Base-by-base conservation (phyloP, 2,113 vertebrate genomes). In the Lagopus muta region DNA sequence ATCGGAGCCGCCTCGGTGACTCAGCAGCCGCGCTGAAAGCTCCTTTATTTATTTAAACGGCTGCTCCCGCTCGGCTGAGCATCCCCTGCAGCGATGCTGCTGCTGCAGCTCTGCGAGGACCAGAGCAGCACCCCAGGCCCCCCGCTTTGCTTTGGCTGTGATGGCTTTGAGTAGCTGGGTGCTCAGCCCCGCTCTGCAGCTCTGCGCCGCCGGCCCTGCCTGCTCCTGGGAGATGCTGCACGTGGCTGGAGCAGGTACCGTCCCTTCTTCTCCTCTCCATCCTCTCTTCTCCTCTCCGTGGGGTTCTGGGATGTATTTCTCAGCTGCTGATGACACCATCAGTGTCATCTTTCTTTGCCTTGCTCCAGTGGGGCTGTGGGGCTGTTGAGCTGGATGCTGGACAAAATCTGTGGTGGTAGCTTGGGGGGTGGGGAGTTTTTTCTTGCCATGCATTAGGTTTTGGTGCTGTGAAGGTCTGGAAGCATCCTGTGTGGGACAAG, bases 211-310 rank as follows among this genome's bases (percentile, higher is more conserved):
- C 5, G 54, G 66, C 54, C 78, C 83, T 34, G 61, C 48, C 20
- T 58, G 54, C 88, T 79, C 89, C 72, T 64, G 67, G 86, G 82
- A 78, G 86, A 92, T 86, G 90, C 77, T 89, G 43, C 93, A 40
- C 21, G 73, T 88, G 83, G 83, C 88, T 1, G 50, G 78, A 65
- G 88, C 92, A 91, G 92, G 92, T 93, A 93, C 57, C 43, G 32
- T 74, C 55, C 47, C 28, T 0, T 5, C 18, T 50, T 62, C 8
- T 42, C 22, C 48, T 50, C 48, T 50, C 22, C 11, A 22, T 50
- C 48, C 48, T 50, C 48, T 50, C 12, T 50, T 50, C 48, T 50
- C 14, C 66, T 60, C 34, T 43, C 10, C 10, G 10, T 1, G 0
- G 48, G n/a, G 3, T 71, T 58, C n/a, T 12, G 82, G 76, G 20